Evolutionary conservation across 1,140 invertebrate species (phyloP), one percentile per base, ranked within the genome.

Genomic region (Drosophila serrata): DNA sequence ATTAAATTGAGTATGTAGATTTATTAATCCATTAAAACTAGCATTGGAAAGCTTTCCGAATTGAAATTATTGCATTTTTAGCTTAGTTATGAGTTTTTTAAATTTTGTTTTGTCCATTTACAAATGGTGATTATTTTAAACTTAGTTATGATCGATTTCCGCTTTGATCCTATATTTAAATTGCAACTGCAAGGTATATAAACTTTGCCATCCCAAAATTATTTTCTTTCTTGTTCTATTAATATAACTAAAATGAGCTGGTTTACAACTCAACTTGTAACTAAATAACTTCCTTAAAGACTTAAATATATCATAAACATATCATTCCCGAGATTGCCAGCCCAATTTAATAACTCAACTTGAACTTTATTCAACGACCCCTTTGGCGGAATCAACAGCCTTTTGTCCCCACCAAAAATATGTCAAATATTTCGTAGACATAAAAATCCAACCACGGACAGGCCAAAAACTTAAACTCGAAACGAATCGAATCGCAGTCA

Each of bases 361-460:
- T 53, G 29, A 74, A 74, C 56, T 74, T 53, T 74, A 61, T 62
- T 39, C 57, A 22, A 4, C 19, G 31, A 60, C 57, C 43, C 35
- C 65, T 43, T 37, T 48, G 24, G 46, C 42, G 57, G 57, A 70
- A 75, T 61, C 61, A 68, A 27, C 39, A 39, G 48, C 45, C 37
- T 39, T 59, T 42, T 59, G 43, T 74, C 57, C 15, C 22, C 24
- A 7, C 12, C 48, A 6, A 58, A 45, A 29, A 6, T 6, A 75
- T 82, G 62, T 75, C 68, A 68, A 63, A 48, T 45, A 85, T 72
- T 82, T 69, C 43, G 51, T 43, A 78, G 73, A 64, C 57, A 86
- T 81, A 84, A 84, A 84, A 68, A 72, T n/a, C 37, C 42, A 43
- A 51, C 46, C 19, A n/a, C 11, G 74, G 22, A 6, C 12, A 43